A percentile compares a stretch with the other conserved stretches of the same genome.
phyloP scores from a whole-genome alignment of 92 coral and sea anemone genomes.

The Micromussa lordhowensis region DNA sequence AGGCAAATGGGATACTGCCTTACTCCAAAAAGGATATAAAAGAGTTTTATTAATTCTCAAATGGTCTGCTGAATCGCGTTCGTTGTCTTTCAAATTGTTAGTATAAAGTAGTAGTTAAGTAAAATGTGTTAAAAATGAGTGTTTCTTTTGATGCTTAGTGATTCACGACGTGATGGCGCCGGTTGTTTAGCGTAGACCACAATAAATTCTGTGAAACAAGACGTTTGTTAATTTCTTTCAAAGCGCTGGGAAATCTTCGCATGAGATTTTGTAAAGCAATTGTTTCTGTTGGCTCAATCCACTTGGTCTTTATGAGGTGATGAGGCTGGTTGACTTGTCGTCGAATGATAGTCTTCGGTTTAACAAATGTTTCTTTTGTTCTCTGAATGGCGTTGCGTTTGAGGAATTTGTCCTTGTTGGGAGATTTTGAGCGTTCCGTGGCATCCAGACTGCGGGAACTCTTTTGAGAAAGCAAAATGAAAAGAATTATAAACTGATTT shows the following conservation, averaged over 20 bases:
- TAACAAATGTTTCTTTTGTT: conserved; percentile 16
- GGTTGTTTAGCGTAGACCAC: conserved; percentile 31
- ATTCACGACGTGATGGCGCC: not conserved
- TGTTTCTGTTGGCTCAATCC: conserved; percentile 2
- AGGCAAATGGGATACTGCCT: not conserved
- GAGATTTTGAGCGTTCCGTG: not conserved
- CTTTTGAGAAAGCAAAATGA: conserved; percentile 2
- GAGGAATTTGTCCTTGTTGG: not conserved
- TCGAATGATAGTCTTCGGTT: conserved; percentile 16
- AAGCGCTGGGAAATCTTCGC: conserved; percentile 48
- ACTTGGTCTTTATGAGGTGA: not conserved
- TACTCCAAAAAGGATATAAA: not conserved
- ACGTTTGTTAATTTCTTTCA: conserved; percentile 61
- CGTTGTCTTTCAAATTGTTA: not conserved
- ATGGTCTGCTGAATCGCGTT: not conserved
- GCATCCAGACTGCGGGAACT: not conserved
- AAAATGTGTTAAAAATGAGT: not conserved
- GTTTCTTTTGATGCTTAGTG: conserved; percentile 12
- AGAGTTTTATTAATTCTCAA: not conserved
- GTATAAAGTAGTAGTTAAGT: not conserved
- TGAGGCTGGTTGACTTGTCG: conserved; percentile 20
- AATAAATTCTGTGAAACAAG: conserved; percentile 50
- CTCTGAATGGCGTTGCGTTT: not conserved
- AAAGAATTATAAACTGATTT: not conserved
- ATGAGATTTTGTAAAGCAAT: conserved; percentile 19